Base-by-base conservation (phyloP, 1,140 invertebrate species). In the Eubasilissa regina region DNA sequence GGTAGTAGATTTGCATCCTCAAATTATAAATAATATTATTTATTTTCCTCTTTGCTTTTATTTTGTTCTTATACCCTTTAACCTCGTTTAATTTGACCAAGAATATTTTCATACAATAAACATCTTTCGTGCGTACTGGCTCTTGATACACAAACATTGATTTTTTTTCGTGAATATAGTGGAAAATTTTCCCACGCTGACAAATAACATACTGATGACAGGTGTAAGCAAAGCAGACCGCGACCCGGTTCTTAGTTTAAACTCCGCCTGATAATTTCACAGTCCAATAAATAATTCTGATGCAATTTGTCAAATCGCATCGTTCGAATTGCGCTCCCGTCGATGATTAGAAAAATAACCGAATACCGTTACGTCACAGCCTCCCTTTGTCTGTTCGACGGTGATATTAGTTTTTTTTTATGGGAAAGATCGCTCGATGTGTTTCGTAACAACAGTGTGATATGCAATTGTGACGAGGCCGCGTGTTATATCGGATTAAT, bases 391-490 rank as follows among this genome's bases (percentile, higher is more conserved):
- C n/a, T n/a, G 43, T 45, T 68, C n/a, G 43, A 3, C 45, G 44
- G 15, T 43, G 12, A 64, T 44, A 19, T 25, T 47, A 68, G 44
- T 13, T 15, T 8, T 64, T 64, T 44, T 68, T 48, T 17, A 43
- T 68, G 64, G 64, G 64, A 68, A 48, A 47, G 44, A 15, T 68
- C 25, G 58, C 25, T 62, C 35, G 8, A 21, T 62, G 19, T 35
- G 7, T 62, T 25, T 13, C 6, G 19, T 60, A 21, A 60, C 60
- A n/a, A 4, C 19, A 13, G 19, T 43, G 25, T 35, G 60, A 21
- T 58, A 8, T 15, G 60, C 35, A 64, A 64, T 64, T 64, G 60
- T 64, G 60, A 64, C 60, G 60, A 64, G 60, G 60, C 60, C 60
- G 51, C 51, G 60, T 44, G 60, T 64, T 64, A 19, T 64, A 15